Conservation (phyloP, 2,888 invertebrate genomes). For the Eupithecia exiguata region DNA sequence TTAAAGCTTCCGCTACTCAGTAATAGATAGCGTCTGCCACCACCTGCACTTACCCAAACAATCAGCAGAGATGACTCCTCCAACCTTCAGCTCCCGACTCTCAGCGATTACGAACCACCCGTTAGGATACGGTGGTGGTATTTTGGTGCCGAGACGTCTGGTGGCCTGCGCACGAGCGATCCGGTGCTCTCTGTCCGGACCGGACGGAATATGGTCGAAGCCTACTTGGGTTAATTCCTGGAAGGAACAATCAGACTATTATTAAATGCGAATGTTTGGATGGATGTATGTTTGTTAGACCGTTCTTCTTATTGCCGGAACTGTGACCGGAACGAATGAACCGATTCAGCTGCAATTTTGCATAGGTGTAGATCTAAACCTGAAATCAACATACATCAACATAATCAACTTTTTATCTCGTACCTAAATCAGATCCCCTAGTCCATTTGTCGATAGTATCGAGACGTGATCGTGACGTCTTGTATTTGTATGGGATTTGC, state of each 20-base stretch:
- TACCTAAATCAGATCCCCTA: no score
- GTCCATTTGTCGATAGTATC: no score
- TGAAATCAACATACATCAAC: no score
- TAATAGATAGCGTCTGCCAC: slow-evolving; percentile 18
- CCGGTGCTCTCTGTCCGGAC: slow-evolving; percentile 57
- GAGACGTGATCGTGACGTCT: no score
- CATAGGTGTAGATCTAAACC: no score
- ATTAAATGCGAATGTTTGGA: background rate
- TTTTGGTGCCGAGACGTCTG: slow-evolving; percentile 83
- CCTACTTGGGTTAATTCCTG: slow-evolving; percentile 81
- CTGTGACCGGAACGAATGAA: no score
- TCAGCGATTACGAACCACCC: slow-evolving; percentile 94
- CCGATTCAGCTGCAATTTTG: no score
- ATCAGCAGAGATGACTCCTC: slow-evolving; percentile 84
- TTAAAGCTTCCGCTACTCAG: slow-evolving; percentile 6
- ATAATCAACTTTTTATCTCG: no score
- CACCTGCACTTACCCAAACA: slow-evolving; percentile 83
- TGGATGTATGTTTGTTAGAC: background rate
- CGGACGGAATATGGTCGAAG: slow-evolving; percentile 66
- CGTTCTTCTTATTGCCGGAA: no score
- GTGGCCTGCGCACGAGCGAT: slow-evolving; percentile 78
- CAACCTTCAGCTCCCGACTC: slow-evolving; percentile 82
- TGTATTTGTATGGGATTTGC: no score
- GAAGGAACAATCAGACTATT: background rate
- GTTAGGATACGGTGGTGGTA: slow-evolving; percentile 94